phyloP scores from a whole-genome alignment of 2,888 invertebrate species.

The Strigamia maritima region DNA sequence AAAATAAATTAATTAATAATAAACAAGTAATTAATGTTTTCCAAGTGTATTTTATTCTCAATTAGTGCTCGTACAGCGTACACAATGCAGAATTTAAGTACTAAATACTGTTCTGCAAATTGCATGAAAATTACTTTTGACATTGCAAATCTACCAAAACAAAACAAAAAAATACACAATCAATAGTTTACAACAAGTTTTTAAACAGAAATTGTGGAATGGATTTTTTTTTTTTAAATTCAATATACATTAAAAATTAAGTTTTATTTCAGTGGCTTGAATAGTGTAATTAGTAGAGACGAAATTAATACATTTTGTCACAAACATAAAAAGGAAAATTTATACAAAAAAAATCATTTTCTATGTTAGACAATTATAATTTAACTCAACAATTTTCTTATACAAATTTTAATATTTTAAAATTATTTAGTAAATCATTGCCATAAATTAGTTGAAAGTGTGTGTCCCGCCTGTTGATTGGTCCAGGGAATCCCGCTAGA shows the following conservation, averaged over 20 bases:
- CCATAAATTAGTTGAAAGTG: conserved; percentile 47
- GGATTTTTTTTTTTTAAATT: too few relatives aligned
- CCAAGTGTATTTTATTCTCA: conserved; percentile 1
- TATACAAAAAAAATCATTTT: not conserved
- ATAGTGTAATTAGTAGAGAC: not conserved
- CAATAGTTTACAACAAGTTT: not conserved
- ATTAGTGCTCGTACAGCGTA: not conserved
- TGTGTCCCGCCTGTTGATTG: conserved; percentile 44
- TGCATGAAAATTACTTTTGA: not conserved
- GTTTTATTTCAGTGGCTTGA: not conserved
- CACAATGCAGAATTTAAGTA: conserved; percentile 15
- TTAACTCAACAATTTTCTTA: not conserved
- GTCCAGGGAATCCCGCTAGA: not conserved
- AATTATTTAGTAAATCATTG: conserved; percentile 44
- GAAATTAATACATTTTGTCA: not conserved
- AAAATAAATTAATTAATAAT: not conserved
- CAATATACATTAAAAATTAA: too few relatives aligned
- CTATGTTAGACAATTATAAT: not conserved
- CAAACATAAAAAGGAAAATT: not conserved
- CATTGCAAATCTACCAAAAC: not conserved
- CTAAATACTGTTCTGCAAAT: not conserved
- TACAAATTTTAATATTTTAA: conserved; percentile 1
- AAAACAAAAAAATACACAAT: not conserved
- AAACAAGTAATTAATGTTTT: not conserved
- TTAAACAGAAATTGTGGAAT: not conserved